These are phyloP conservation scores for Caenorhabditis japonica DNA, from an alignment of 2,888 invertebrate genomes.

Conservation along the genomic window DNA sequence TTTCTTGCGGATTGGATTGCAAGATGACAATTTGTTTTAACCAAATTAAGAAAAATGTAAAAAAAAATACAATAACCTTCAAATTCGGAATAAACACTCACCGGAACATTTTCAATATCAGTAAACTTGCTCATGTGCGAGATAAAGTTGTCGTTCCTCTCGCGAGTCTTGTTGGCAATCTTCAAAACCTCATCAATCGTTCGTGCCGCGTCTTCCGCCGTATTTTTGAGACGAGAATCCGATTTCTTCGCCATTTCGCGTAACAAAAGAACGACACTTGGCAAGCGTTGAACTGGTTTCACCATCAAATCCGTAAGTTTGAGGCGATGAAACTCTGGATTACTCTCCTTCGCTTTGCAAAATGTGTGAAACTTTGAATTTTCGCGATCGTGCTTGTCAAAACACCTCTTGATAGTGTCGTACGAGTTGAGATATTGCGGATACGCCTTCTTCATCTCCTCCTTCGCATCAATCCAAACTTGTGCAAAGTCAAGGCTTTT, in stretches of 20 bases:
- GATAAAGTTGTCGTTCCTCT: constrained; percentile 94
- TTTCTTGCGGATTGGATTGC: no score
- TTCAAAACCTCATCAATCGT: constrained; percentile 90
- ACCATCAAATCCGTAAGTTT: constrained; percentile 95
- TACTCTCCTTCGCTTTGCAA: constrained; percentile 84
- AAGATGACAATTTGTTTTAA: no score
- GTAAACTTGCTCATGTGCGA: constrained; percentile 97
- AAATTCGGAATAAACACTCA: no score
- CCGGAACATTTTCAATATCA: constrained; percentile 97
- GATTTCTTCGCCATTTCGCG: constrained; percentile 94
- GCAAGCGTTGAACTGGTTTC: constrained; percentile 95
- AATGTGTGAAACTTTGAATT: constrained; percentile 98
- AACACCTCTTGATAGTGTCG: constrained; percentile 94
- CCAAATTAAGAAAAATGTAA: no score
- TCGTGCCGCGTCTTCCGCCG: constrained; percentile 82
- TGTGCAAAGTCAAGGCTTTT: constrained; percentile 46
- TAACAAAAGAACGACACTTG: constrained; percentile 87
- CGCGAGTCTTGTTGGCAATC: constrained; percentile 96
- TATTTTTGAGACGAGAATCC: constrained; percentile 86
- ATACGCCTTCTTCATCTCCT: constrained; percentile 82
- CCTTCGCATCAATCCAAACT: constrained; percentile 83
- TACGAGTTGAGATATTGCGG: constrained; percentile 98
- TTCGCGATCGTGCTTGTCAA: constrained; percentile 89
- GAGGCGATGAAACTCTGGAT: constrained; percentile 95
- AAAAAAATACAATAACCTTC: no score